Evolutionary conservation across 2,888 invertebrate genomes (phyloP).

Genomic region (Andrena flavipes): DNA sequence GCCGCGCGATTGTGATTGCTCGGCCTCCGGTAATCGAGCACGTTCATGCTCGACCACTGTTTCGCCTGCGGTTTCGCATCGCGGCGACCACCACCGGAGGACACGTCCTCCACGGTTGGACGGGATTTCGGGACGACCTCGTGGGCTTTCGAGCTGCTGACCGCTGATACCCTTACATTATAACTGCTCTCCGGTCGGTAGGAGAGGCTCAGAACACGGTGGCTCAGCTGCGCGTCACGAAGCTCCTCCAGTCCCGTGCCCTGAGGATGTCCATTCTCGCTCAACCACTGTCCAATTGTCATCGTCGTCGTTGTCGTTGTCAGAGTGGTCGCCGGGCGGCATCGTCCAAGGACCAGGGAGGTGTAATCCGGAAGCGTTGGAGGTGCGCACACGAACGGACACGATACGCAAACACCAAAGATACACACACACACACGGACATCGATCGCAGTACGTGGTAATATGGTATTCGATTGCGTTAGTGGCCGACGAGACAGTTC

Average conservation of each 20-base stretch:
- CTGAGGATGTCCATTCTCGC: conserved; percentile 89
- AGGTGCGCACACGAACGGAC: conserved; percentile 63
- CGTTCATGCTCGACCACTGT: conserved; percentile 45
- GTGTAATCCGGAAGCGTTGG: conserved; percentile 47
- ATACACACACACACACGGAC: conserved; percentile 67
- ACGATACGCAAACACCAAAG: conserved; percentile 73
- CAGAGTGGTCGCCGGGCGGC: conserved; percentile 32
- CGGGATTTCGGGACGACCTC: conserved; percentile 53
- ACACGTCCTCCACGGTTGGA: conserved; percentile 33
- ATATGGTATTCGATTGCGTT: neutral
- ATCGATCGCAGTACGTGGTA: conserved; percentile 54
- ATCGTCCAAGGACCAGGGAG: conserved; percentile 45
- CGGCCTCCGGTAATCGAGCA: conserved; percentile 45
- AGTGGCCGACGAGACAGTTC: neutral
- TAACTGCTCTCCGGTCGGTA: conserved; percentile 74
- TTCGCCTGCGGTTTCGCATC: conserved; percentile 12
- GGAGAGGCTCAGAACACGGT: conserved; percentile 73
- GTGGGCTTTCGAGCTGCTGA: conserved; percentile 71
- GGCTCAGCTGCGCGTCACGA: conserved; percentile 48
- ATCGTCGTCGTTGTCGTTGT: conserved; percentile 29
- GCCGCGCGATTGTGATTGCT: conserved; percentile 13
- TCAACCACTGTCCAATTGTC: conserved; percentile 88
- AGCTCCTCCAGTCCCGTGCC: conserved; percentile 56
- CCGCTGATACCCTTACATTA: conserved; percentile 75
- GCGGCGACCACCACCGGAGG: conserved; percentile 8